These are phyloP conservation scores for Grallaria varia DNA, from an alignment of 2,113 vertebrate species.

Conservation along the genomic window DNA sequence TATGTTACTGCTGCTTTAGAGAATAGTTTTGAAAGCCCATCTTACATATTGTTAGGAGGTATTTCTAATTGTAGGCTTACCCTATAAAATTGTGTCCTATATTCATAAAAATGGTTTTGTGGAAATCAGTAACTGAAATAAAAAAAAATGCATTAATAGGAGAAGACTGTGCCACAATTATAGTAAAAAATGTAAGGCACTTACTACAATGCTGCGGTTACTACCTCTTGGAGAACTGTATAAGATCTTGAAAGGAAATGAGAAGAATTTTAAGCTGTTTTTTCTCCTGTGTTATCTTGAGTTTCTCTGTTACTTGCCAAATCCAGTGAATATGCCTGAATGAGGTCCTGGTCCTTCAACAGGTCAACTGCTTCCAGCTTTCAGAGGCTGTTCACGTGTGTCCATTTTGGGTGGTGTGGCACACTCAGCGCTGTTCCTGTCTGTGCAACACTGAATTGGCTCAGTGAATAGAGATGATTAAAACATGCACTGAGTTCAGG, in stretches of 20 bases:
- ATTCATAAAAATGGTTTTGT: not conserved
- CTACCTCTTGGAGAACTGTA: not conserved
- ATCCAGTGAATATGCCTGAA: not conserved
- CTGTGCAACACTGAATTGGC: not conserved
- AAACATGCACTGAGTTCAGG: not conserved
- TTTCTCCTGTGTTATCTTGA: not conserved
- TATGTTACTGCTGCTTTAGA: not conserved
- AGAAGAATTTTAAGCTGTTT: not conserved
- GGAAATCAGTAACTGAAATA: not conserved
- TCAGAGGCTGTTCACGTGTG: rapidly evolving
- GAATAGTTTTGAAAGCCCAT: not conserved
- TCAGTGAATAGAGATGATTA: not conserved
- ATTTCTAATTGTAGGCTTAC: not conserved
- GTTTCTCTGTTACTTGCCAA: not conserved
- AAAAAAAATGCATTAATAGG: not conserved
- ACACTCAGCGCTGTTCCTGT: not conserved
- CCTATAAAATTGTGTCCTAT: not conserved
- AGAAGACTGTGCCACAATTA: not conserved
- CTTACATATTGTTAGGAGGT: not conserved
- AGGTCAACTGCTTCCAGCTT: not conserved
- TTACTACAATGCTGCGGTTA: not conserved
- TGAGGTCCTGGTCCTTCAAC: not conserved
- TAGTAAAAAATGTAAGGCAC: not conserved
- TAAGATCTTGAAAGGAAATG: not conserved
- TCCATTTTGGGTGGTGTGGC: rapidly evolving